Percentiles rank a stretch among this genome's conserved stretches.
Conservation (phyloP, 2,113 vertebrate genomes). For the Paramisgurnus dabryanus region DNA sequence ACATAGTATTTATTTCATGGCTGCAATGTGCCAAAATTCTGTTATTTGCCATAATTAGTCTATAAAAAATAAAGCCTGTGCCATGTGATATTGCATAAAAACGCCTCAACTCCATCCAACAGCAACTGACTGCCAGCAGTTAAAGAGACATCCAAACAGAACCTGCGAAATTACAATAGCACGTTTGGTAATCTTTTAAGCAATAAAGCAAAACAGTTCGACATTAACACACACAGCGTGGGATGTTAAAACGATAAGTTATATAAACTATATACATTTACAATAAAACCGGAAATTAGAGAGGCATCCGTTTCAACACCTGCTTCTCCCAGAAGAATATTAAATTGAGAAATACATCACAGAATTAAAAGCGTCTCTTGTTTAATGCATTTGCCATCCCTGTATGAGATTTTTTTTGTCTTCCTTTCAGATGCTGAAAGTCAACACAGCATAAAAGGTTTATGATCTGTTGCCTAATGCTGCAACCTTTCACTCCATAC, state of each 20-base stretch:
- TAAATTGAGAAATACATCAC: too few species aligned
- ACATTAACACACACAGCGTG: background rate
- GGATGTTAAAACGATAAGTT: background rate
- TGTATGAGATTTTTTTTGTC: too few species aligned
- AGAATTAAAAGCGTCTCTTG: too few species aligned
- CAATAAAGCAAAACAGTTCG: background rate
- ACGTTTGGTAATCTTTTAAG: constrained; percentile 18
- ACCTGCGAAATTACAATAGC: background rate
- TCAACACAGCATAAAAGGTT: too few species aligned
- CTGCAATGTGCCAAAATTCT: background rate
- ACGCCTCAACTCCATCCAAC: constrained; percentile 19
- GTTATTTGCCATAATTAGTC: constrained; percentile 13
- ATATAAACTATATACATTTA: too few species aligned
- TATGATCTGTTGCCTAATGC: too few species aligned
- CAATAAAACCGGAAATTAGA: too few species aligned
- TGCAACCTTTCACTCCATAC: too few species aligned
- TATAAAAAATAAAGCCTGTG: constrained; percentile 1
- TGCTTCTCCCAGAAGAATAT: too few species aligned
- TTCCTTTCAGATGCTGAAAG: too few species aligned
- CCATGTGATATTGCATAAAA: constrained; percentile 17
- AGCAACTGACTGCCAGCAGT: constrained; percentile 16
- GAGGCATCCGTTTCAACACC: too few species aligned
- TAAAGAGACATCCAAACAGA: constrained; percentile 11
- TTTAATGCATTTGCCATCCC: too few species aligned
- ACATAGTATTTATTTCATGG: background rate